These are phyloP conservation scores for Protula sp. DNA, from an alignment of 2,888 invertebrate species.

Conservation along the genomic window DNA sequence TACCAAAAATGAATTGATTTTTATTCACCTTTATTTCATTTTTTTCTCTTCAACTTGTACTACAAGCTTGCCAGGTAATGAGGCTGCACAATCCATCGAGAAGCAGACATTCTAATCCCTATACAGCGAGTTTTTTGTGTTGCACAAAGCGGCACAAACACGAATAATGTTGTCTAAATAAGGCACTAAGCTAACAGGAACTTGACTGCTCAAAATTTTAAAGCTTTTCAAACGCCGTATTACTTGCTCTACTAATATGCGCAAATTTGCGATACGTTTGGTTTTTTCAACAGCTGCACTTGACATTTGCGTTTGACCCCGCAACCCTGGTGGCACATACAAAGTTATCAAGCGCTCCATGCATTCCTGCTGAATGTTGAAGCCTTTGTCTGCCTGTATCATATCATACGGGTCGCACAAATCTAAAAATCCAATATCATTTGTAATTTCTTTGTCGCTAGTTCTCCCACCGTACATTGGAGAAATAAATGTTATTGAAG, in stretches of 20 bases:
- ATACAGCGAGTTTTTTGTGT: not conserved
- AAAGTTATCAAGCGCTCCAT: not conserved
- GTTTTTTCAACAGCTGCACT: not conserved
- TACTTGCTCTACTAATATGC: slow-evolving; percentile 5
- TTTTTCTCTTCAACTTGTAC: too few species aligned
- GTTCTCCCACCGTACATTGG: not conserved
- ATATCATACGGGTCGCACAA: not conserved
- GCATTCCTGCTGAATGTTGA: slow-evolving; percentile 4
- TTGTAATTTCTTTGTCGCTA: too few species aligned
- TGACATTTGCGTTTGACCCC: not conserved
- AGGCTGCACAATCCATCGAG: too few species aligned
- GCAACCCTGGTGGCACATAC: not conserved
- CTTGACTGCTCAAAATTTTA: not conserved
- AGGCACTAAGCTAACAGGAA: not conserved
- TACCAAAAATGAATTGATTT: too few species aligned
- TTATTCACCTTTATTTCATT: too few species aligned
- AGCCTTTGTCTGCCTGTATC: slow-evolving; percentile 5
- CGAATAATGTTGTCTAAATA: not conserved
- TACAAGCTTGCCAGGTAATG: too few species aligned
- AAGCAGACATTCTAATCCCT: too few species aligned
- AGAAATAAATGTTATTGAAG: slow-evolving; percentile 5
- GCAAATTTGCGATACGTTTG: not conserved
- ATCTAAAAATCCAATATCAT: not conserved
- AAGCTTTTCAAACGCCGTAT: slow-evolving; percentile 8
- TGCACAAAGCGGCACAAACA: slow-evolving; percentile 2